A percentile compares a stretch with the other conserved stretches of the same genome.
Evolutionary conservation across 1,140 invertebrate genomes (phyloP).

Genomic region (Nasonia giraulti): DNA sequence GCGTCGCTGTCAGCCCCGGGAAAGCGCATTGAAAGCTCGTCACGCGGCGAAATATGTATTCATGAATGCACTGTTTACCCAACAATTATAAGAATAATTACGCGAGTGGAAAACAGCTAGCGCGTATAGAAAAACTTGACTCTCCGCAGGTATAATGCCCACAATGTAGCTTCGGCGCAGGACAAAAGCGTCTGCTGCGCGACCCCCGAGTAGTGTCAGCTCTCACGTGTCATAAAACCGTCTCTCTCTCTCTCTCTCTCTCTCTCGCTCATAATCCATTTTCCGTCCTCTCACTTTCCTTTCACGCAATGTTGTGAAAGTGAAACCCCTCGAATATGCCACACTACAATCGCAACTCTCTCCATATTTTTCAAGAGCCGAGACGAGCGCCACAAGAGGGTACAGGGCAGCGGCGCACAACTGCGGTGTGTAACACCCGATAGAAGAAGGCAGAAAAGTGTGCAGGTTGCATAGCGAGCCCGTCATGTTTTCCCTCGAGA

Average conservation of each 20-base stretch:
- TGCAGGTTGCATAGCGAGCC: not conserved
- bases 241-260: not conserved
- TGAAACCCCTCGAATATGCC: constrained; percentile 8
- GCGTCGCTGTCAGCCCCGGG: not conserved
- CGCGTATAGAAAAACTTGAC: not conserved
- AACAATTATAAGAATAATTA: constrained; percentile 5
- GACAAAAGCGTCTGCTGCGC: too few species aligned
- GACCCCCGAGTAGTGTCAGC: not conserved
- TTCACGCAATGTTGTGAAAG: constrained; percentile 8
- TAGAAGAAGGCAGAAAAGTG: not conserved
- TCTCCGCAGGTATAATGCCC: not conserved
- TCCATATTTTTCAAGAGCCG: not conserved
- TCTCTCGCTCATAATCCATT: not conserved
- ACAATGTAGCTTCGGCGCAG: too few species aligned
- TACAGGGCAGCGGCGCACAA: not conserved
- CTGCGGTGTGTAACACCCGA: not conserved
- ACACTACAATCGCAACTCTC: not conserved
- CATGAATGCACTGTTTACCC: not conserved
- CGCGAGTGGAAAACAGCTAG: not conserved
- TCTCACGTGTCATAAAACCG: not conserved
- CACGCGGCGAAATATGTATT: not conserved
- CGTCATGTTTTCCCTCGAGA: not conserved
- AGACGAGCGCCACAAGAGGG: not conserved
- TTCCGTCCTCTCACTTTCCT: constrained; percentile 5
- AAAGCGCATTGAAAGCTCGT: not conserved